Base-by-base conservation (phyloP, 1,140 invertebrate species). In the Drosophila takahashii region DNA sequence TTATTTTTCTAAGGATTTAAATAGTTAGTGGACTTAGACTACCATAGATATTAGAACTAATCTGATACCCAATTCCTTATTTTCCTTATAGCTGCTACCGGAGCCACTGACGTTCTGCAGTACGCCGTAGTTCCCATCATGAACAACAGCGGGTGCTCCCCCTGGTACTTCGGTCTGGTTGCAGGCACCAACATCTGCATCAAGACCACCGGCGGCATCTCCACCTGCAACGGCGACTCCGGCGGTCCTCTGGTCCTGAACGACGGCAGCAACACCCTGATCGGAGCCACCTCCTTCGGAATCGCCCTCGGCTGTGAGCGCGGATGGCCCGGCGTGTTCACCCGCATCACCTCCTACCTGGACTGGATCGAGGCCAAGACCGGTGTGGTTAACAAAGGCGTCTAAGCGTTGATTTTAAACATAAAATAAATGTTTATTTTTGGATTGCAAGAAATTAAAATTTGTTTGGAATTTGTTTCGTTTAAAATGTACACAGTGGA, bases 261-360 rank as follows among this genome's bases (percentile, higher is more conserved):
- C 4, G 93, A 93, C 45, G 76, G 75, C 13, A 54, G 53, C 5
- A 57, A 79, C 18, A 92, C 92, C 1, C 78, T 93, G 52, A 92
- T 94, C 13, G 94, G 94, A 18, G 87, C 94, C 22, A 92, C 93
- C 0, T 94, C 93, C 58, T 95, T 94, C 75, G 94, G 94, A 8
- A 93, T 93, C 57, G 74, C 72, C 10, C 41, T 87, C 6, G 94
- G 94, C 2, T 95, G 94, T 80, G 93, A 93, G 70, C 75, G 71
- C 2, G 92, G 91, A 10, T 85, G 91, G 66, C 94, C 94, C 10
- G 93, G 93, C 69, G 94, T 92, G 2, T 94, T 92, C 84, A 93
- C 93, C 3, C 92, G 94, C 57, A 90, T 94, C 59, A 93, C 93
- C 16, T 91, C 83, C 36, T 94, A 92, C 90, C 75, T 94, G 45